A percentile compares a stretch with the other conserved stretches of the same genome.
Evolutionary conservation across 1,140 invertebrate genomes (phyloP).

Genomic region (Lamellibrachia luymesi): DNA sequence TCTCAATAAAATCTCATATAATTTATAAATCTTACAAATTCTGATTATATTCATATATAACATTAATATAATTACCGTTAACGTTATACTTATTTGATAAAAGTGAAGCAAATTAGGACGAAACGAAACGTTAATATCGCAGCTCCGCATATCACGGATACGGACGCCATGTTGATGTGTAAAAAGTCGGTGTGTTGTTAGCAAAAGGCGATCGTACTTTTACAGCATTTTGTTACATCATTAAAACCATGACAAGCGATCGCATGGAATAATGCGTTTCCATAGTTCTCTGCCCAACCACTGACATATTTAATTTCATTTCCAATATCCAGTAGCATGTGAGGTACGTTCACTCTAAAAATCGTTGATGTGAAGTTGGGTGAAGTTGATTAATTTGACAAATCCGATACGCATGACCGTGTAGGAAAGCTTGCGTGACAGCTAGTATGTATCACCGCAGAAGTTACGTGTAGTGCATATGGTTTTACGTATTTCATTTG

Average conservation of each 20-base stretch:
- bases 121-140: background rate
- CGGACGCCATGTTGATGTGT: slow-evolving; percentile 3
- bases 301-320: background rate
- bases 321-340: slow-evolving; percentile 4
- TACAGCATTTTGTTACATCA: background rate
- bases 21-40: background rate
- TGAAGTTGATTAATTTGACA: background rate
- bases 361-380: background rate
- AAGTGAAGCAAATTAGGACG: background rate
- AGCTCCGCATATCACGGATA: background rate
- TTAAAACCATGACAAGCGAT: slow-evolving; percentile 1
- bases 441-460: background rate
- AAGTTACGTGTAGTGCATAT: background rate
- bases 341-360: background rate
- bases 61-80: background rate
- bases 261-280: background rate
- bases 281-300: background rate
- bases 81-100: background rate
- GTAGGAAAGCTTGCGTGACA: background rate
- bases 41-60: background rate
- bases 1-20: background rate
- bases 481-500: background rate
- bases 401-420: background rate
- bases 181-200: background rate
- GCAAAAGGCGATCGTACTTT: background rate